Evolutionary conservation across 37 sponge, comb jelly and placozoan genomes (phyloP).

Genomic region (Eunapius fragilis): DNA sequence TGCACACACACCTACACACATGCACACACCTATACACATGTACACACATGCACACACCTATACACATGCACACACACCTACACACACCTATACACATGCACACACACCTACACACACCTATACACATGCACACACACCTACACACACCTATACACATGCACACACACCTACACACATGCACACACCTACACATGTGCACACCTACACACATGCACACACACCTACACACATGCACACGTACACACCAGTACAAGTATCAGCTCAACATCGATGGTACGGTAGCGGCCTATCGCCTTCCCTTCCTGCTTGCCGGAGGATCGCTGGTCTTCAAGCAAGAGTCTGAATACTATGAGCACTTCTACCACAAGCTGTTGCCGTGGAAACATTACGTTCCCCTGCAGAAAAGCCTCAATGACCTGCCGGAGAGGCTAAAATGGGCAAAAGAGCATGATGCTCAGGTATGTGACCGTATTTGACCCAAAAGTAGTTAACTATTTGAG

Average conservation of each 20-base stretch:
- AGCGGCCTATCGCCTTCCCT: conserved; percentile 95
- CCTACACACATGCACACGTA: not conserved
- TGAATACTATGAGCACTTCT: conserved; percentile 96
- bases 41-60: conserved; percentile 94
- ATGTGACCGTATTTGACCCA: not conserved
- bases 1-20: not conserved
- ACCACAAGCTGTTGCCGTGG: conserved; percentile 87
- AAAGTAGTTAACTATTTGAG: not conserved
- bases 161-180: conserved; percentile 22
- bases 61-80: no score
- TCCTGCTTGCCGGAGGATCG: conserved; percentile 86
- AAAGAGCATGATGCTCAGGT: conserved; percentile 79
- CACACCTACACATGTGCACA: not conserved
- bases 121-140: no score
- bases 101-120: not conserved
- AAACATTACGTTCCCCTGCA: conserved; percentile 93
- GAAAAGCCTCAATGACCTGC: conserved; percentile 83
- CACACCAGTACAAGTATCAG: conserved; percentile 93
- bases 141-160: not conserved
- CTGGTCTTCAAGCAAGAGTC: conserved; percentile 97
- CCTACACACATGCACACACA: conserved; percentile 15
- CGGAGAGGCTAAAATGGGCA: conserved; percentile 89
- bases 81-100: no score
- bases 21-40: conserved; percentile 20
- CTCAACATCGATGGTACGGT: conserved; percentile 97